phyloP scores from a whole-genome alignment of 2,113 vertebrate genomes.

The Ramphastos sulfuratus region DNA sequence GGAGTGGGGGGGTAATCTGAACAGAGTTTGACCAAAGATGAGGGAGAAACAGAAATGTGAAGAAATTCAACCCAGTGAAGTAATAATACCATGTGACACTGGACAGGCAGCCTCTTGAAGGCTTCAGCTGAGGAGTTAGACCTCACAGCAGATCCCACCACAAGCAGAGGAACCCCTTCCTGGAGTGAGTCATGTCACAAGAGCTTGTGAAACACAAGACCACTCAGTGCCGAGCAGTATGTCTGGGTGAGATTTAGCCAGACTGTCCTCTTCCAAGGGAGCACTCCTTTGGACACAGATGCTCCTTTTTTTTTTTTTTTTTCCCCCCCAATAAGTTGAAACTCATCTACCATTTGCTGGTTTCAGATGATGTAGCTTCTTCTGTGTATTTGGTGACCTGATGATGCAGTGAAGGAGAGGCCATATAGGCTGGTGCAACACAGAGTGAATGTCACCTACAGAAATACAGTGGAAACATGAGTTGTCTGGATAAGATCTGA shows the following conservation, averaged over 20 bases:
- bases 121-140: not conserved
- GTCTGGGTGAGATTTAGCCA: not conserved
- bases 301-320: not conserved
- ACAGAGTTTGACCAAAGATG: not conserved
- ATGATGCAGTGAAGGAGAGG: not conserved
- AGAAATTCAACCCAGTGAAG: not conserved
- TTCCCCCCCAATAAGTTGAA: not conserved
- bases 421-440: not conserved
- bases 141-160: not conserved
- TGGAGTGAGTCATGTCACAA: not conserved
- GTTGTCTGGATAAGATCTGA: not conserved
- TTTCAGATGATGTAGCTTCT: not conserved
- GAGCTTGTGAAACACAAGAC: fast-evolving
- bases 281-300: not conserved
- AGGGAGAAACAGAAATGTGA: not conserved
- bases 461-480: not conserved
- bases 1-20: not conserved
- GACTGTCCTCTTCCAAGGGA: not conserved
- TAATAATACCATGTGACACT: not conserved
- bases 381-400: not conserved
- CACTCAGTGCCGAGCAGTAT: fast-evolving
- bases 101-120: not conserved
- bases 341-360: not conserved
- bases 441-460: not conserved
- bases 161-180: not conserved